These are phyloP conservation scores for Ptychobarbus kaznakovi DNA, from an alignment of 2,797 vertebrate species.

Conservation along the genomic window DNA sequence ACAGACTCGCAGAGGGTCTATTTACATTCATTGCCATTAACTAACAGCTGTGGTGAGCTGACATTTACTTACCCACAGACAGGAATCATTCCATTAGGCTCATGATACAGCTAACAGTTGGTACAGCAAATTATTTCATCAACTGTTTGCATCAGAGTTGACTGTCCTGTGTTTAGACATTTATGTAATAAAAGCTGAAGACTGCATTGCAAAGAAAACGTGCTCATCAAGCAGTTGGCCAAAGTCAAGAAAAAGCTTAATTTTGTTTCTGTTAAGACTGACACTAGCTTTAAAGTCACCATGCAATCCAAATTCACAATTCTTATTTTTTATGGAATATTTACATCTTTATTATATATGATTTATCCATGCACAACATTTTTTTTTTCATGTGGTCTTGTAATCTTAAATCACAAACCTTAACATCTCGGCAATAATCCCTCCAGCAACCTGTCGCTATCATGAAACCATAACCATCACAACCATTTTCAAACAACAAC, in stretches of 20 bases:
- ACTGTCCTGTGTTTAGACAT: not conserved
- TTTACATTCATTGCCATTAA: constrained; percentile 47
- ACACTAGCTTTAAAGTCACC: not conserved
- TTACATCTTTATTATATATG: not conserved
- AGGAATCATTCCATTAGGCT: constrained; percentile 27
- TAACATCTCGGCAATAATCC: too few relatives aligned
- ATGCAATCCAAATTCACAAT: not conserved
- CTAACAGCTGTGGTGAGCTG: constrained; percentile 38
- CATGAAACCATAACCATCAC: not conserved
- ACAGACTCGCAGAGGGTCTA: constrained; percentile 4
- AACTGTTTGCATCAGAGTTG: constrained; percentile 24
- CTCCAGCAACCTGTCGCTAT: not conserved
- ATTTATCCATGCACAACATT: not conserved
- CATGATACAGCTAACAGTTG: constrained; percentile 29
- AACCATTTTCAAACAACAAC: not conserved
- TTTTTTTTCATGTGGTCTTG: too few relatives aligned
- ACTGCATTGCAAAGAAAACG: constrained; percentile 9
- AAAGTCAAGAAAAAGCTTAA: not conserved
- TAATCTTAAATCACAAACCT: too few relatives aligned
- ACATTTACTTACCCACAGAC: constrained; percentile 35
- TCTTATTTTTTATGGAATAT: not conserved
- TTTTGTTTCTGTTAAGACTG: not conserved
- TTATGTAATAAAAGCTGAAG: constrained; percentile 7
- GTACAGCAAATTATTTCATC: constrained; percentile 15
- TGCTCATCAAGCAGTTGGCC: not conserved